Conservation (phyloP, 2,797 vertebrate genomes). For the Ciconia nigra region DNA sequence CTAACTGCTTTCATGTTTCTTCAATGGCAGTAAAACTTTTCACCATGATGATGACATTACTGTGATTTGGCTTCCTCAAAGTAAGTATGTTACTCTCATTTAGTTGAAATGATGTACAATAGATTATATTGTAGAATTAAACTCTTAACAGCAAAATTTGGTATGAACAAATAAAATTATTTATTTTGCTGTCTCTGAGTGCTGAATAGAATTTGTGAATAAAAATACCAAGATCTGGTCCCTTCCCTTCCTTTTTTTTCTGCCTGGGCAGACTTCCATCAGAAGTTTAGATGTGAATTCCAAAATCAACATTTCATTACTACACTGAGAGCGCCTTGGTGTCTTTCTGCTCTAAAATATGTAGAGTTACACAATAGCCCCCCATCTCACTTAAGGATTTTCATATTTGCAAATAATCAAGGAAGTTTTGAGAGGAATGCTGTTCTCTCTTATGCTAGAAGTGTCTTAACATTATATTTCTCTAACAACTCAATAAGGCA, state of each 20-base stretch:
- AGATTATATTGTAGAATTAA: neutral
- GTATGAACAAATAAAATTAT: neutral
- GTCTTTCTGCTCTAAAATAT: neutral
- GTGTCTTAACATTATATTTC: neutral
- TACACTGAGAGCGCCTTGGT: neutral
- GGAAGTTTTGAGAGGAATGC: neutral
- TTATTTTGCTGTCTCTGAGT: neutral
- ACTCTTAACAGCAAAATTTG: neutral
- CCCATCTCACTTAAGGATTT: neutral
- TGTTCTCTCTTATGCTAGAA: neutral
- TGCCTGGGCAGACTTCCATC: neutral
- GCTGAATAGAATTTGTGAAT: neutral
- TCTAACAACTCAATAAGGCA: neutral
- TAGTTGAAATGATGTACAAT: neutral
- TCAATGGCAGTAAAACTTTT: neutral
- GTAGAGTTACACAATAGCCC: neutral
- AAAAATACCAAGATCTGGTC: neutral
- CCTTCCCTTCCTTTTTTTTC: neutral
- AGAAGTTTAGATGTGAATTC: neutral
- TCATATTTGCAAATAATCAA: neutral
- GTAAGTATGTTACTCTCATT: neutral
- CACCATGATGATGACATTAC: neutral
- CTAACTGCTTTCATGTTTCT: slow-evolving; percentile 4
- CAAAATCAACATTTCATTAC: neutral
- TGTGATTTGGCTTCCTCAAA: neutral